Conservation (phyloP, 2,113 vertebrate genomes). For the Myotis brandtii region DNA sequence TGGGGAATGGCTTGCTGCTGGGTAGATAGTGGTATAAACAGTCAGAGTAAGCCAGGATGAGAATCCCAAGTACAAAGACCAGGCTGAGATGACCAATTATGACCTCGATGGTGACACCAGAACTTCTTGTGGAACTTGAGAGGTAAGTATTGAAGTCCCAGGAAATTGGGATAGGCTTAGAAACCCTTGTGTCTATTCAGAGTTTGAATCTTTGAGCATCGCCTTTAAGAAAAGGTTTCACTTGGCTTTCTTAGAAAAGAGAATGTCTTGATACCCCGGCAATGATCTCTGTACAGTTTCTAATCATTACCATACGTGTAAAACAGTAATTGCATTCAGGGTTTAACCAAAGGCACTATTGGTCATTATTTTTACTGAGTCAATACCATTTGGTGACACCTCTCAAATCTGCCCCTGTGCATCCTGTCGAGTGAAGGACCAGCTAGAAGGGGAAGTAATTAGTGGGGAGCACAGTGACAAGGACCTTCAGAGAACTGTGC, state of each 20-base stretch:
- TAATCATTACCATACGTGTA: constrained; percentile 49
- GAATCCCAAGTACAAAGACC: not conserved
- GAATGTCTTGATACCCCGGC: not conserved
- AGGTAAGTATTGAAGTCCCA: not conserved
- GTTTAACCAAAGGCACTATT: constrained; percentile 59
- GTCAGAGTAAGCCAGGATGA: not conserved
- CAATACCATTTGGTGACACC: constrained; percentile 40
- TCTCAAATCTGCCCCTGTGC: constrained; percentile 33
- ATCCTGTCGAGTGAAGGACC: not conserved
- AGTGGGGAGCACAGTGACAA: not conserved
- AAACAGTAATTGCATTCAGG: constrained; percentile 38
- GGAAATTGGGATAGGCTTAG: not conserved
- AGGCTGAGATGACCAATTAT: not conserved
- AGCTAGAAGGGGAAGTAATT: constrained; percentile 60
- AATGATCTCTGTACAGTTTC: constrained; percentile 47
- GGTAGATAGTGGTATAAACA: not conserved
- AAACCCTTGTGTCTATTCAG: not conserved
- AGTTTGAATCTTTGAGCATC: not conserved
- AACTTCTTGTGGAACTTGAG: not conserved
- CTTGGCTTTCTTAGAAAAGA: constrained; percentile 49
- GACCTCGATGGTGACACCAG: not conserved
- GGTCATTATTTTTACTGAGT: constrained; percentile 71
- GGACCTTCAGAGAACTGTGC: not conserved
- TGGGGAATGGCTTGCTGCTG: not conserved
- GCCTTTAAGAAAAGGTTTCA: not conserved